Evolutionary conservation across 2,888 invertebrate genomes (phyloP).

Genomic region (Ormia ochracea): DNA sequence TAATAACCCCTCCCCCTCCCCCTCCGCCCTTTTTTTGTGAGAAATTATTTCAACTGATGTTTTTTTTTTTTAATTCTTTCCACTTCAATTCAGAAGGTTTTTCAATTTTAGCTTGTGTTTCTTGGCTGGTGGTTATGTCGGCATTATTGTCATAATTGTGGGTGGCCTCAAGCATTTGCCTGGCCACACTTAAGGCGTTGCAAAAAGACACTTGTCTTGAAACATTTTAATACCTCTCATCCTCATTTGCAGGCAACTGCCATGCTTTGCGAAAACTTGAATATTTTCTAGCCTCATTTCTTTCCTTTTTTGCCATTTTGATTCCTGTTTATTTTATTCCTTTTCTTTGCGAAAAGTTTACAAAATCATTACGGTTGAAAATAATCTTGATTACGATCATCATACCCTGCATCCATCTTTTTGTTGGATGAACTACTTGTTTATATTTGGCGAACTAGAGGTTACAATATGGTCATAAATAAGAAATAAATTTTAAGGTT

Average conservation of each 20-base stretch:
- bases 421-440: constrained; percentile 23
- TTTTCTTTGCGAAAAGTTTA: constrained; percentile 42
- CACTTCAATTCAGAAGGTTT: constrained; percentile 5
- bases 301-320: background rate
- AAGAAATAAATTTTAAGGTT: constrained; percentile 61
- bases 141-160: constrained; percentile 64
- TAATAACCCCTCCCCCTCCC: too few relatives aligned
- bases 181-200: constrained; percentile 65
- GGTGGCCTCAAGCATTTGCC: constrained; percentile 65
- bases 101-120: background rate
- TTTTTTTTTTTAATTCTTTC: constrained; percentile 2
- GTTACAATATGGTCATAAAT: constrained; percentile 61
- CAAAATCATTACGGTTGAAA: constrained; percentile 48
- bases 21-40: too few relatives aligned
- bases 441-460: constrained; percentile 40
- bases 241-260: background rate
- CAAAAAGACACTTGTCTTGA: constrained; percentile 64
- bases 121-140: constrained; percentile 5
- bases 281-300: constrained; percentile 39
- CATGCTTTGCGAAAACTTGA: background rate
- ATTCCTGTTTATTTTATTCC: constrained; percentile 27
- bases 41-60: background rate
- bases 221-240: constrained; percentile 34
- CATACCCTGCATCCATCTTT: constrained; percentile 4
- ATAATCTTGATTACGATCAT: constrained; percentile 52